Base-by-base conservation (phyloP, 2,888 invertebrate genomes). In the Priocnemis perturbator region DNA sequence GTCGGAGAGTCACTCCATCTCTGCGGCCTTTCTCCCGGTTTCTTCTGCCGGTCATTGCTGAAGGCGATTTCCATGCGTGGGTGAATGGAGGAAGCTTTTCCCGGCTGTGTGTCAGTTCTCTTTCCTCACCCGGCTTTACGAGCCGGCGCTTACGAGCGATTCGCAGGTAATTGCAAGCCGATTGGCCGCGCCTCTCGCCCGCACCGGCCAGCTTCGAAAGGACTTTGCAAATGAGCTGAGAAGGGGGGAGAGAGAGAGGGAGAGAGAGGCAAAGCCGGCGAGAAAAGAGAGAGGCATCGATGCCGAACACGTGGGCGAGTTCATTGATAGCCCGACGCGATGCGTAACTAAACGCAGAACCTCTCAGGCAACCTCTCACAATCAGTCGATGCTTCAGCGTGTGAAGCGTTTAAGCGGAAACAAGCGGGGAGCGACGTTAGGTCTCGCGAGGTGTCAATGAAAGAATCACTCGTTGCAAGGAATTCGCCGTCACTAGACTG, bases 291-390 rank as follows among this genome's bases (percentile, higher is more conserved):
- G 61, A 67, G 67, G 5, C 57, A n/a, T 17, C 9, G 37, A 74
- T 76, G 56, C 66, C 48, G 63, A 55, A 73, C 68, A 76, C 83
- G 84, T 84, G 77, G 84, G 84, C 76, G 84, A 71, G 67, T 81
- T 82, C 84, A 84, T 84, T 84, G 84, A 84, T 84, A 83, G 73
- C 65, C 66, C 64, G 74, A 66, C 64, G 72, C 59, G 75, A 69
- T 60, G 74, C 76, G 75, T 75, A 78, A 76, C 79, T 68, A 56
- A 76, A 70, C 65, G 71, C 55, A 21, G 21, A 55, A 55, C 4
- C 23, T 17, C 19, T 17, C 47, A 47, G 2, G 47, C 47, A 47
- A n/a, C 47, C 2, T 47, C n/a, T n/a, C n/a, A n/a, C n/a, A n/a
- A n/a, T n/a, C n/a, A n/a, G n/a, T n/a, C n/a, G n/a, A n/a, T n/a